Evolutionary conservation across 2,797 vertebrate species (phyloP), one percentile per base, ranked within the genome.

Genomic region (Paedocypris micromegethes): DNA sequence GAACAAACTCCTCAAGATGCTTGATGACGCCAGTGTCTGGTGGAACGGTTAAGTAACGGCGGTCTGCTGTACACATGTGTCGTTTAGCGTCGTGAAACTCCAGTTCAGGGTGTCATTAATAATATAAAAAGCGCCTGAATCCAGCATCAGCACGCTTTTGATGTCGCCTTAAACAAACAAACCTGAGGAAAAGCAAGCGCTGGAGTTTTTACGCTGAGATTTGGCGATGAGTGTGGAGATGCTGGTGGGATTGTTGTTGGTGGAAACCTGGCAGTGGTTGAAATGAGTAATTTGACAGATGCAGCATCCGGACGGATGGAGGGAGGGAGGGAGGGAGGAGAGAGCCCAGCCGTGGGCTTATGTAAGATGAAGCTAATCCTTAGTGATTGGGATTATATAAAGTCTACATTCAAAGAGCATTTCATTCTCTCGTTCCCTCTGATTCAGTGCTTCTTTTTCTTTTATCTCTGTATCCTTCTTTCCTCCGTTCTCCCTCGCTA

Each of bases 381-480:
- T 66, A 70, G 72, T 70, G 67, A 74, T 65, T 70, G 57, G 67
- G 67, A 70, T 74, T 74, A 74, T 66, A 70, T 74, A 74, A 74
- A 70, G 46, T 65, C 57, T 70, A 60, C 58, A 61, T 51, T 66
- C 62, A 70, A 51, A 65, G 46, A 45, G 46, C 52, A 62, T 70
- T 74, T 60, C 54, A 58, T 38, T 64, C 44, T 54, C 50, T 64
- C 52, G 9, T 8, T 52, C 9, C 40, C 37, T 49, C 37, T 9
- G 9, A 52, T 46, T 48, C 39, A 23, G 23, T 23, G 23, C 23
- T 23, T 52, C 58, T 45, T 38, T 49, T 47, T 44, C 42, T 23
- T 23, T 23, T 23, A 23, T 23, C 23, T 23, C 23, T 23, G 23
- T 57, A 41, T n/a, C 38, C 39, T 44, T 45, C 43, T 59, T 51